Conservation (phyloP, 2,113 vertebrate species). For the Lepidiolamprologus cunningtoni region DNA sequence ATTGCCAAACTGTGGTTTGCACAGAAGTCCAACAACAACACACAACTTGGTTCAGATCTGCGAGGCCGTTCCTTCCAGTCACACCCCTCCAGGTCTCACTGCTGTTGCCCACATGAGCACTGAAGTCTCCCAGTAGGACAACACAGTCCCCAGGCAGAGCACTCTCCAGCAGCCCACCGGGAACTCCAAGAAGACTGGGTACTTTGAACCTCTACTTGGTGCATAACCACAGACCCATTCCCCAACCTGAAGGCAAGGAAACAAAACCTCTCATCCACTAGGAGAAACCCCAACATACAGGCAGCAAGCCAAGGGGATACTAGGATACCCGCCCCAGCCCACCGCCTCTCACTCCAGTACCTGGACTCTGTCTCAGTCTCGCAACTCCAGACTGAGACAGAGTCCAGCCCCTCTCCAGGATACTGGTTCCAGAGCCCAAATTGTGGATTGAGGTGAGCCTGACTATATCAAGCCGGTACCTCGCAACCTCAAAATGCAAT, state of each 20-base stretch:
- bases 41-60: not conserved
- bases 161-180: not conserved
- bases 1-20: not conserved
- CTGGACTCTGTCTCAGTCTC: not conserved
- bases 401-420: not conserved
- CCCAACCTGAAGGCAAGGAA: not conserved
- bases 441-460: not conserved
- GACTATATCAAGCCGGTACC: not conserved
- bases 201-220: not conserved
- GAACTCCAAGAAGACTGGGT: not conserved
- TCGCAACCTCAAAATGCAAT: not conserved
- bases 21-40: not conserved
- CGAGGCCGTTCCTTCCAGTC: not conserved
- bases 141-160: not conserved
- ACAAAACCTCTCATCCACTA: not conserved
- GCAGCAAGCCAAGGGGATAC: not conserved
- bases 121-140: not conserved
- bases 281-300: not conserved
- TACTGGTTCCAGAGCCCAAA: not conserved
- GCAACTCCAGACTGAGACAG: not conserved
- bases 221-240: not conserved
- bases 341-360: not conserved
- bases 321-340: not conserved
- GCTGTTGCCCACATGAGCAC: not conserved
- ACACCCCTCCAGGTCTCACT: not conserved